These are phyloP conservation scores for Pseudolaguvia tuberculata DNA, from an alignment of 2,113 vertebrate species.

Conservation along the genomic window DNA sequence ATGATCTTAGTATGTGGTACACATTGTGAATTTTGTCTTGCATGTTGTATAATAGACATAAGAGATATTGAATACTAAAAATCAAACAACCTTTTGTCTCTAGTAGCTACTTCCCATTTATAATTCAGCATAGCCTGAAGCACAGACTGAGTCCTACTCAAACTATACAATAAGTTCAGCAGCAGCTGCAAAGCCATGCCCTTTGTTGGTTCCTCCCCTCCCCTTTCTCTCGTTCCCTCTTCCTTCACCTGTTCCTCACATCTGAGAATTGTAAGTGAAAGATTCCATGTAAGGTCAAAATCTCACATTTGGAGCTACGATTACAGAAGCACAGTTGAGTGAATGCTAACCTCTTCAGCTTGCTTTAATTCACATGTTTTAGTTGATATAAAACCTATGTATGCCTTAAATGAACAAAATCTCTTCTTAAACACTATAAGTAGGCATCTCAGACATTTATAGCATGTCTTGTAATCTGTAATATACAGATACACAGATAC, in stretches of 20 bases:
- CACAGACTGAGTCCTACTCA: not conserved
- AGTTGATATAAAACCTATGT: not conserved
- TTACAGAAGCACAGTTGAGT: not conserved
- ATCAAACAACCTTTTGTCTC: not conserved
- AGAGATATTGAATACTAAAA: not conserved
- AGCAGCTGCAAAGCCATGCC: conserved; percentile 1
- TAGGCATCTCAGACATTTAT: not conserved
- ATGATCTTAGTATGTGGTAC: too few relatives aligned
- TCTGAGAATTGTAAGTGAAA: not conserved
- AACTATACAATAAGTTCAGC: not conserved
- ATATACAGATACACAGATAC: too few relatives aligned
- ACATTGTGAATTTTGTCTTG: too few relatives aligned
- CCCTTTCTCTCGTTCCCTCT: not conserved
- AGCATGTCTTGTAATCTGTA: not conserved
- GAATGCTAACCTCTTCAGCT: not conserved
- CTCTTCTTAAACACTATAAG: too few relatives aligned
- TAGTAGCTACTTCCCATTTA: not conserved
- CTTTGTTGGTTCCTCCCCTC: not conserved
- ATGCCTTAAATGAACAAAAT: too few relatives aligned
- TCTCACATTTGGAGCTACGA: not conserved
- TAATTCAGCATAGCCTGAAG: not conserved
- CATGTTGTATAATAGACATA: too few relatives aligned
- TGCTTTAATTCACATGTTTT: not conserved
- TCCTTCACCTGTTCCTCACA: not conserved
- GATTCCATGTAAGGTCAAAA: not conserved